These are phyloP conservation scores for Crossocerus cetratus DNA, from an alignment of 2,888 invertebrate genomes.

Conservation along the genomic window DNA sequence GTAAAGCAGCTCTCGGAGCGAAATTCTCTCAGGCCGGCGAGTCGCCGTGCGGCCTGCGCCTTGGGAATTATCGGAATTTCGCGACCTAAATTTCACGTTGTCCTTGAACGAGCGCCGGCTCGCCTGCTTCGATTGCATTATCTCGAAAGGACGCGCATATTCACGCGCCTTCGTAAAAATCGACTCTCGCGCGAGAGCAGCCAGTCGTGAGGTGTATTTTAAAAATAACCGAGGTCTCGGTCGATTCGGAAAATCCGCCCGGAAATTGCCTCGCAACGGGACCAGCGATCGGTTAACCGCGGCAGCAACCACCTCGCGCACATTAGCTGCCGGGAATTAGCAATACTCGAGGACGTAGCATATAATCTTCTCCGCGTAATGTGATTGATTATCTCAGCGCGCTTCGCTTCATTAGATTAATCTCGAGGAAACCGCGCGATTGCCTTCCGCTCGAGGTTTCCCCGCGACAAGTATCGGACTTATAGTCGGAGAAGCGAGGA, in stretches of 20 bases:
- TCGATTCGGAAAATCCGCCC: too few relatives aligned
- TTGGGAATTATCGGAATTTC: slow-evolving; percentile 24
- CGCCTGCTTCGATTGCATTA: slow-evolving; percentile 10
- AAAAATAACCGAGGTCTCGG: not conserved
- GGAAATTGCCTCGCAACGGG: too few relatives aligned
- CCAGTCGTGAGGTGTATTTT: not conserved
- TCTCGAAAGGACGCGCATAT: slow-evolving; percentile 22
- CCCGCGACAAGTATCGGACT: too few relatives aligned
- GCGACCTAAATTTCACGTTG: slow-evolving; percentile 33
- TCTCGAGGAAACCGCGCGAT: not conserved
- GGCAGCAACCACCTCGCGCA: too few relatives aligned
- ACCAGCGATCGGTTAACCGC: too few relatives aligned
- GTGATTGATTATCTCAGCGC: slow-evolving; percentile 21
- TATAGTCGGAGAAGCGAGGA: not conserved
- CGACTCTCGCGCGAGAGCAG: not conserved
- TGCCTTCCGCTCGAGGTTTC: too few relatives aligned
- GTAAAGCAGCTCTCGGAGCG: not conserved
- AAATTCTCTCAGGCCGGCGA: not conserved
- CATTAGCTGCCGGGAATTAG: too few relatives aligned
- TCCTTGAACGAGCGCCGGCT: slow-evolving; percentile 21
- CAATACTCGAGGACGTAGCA: slow-evolving; percentile 21
- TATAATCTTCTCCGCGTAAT: slow-evolving; percentile 38
- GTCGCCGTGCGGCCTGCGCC: not conserved
- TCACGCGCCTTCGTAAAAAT: not conserved
- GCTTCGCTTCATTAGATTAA: slow-evolving; percentile 25